These are phyloP conservation scores for Sebastes diaconus DNA, from an alignment of 2,797 vertebrate genomes.

Conservation along the genomic window DNA sequence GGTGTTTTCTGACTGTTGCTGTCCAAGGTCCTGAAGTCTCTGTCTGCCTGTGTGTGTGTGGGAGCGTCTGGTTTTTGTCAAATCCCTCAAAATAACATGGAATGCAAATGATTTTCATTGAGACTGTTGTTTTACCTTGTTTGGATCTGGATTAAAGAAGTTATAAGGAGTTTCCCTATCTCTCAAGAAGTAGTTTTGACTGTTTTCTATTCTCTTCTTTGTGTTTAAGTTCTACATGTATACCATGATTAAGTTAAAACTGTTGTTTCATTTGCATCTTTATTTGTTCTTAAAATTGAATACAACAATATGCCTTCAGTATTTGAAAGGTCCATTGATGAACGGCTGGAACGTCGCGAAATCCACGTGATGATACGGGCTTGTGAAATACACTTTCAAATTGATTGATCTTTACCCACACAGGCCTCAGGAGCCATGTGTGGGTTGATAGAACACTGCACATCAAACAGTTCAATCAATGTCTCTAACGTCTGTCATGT, in stretches of 20 bases:
- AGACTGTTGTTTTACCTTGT: background rate
- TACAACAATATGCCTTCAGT: background rate
- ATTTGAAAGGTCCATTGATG: background rate
- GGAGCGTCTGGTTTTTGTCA: background rate
- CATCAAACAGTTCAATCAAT: slow-evolving; percentile 9
- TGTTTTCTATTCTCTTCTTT: background rate
- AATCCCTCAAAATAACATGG: background rate
- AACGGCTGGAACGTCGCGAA: background rate
- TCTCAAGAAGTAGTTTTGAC: background rate
- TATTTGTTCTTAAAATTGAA: background rate
- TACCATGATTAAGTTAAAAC: background rate
- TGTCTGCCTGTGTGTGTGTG: background rate
- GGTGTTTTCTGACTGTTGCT: background rate
- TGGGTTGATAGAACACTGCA: background rate
- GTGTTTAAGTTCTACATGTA: background rate
- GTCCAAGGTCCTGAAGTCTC: slow-evolving; percentile 27
- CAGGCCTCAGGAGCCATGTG: background rate
- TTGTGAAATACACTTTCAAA: background rate
- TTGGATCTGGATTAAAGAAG: background rate
- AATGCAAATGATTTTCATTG: background rate
- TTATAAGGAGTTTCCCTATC: background rate
- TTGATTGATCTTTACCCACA: background rate
- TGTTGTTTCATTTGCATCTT: background rate
- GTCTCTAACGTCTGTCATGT: background rate
- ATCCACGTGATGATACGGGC: background rate